These are phyloP conservation scores for Mus minutoides DNA, from an alignment of 2,797 vertebrate species.

Conservation along the genomic window DNA sequence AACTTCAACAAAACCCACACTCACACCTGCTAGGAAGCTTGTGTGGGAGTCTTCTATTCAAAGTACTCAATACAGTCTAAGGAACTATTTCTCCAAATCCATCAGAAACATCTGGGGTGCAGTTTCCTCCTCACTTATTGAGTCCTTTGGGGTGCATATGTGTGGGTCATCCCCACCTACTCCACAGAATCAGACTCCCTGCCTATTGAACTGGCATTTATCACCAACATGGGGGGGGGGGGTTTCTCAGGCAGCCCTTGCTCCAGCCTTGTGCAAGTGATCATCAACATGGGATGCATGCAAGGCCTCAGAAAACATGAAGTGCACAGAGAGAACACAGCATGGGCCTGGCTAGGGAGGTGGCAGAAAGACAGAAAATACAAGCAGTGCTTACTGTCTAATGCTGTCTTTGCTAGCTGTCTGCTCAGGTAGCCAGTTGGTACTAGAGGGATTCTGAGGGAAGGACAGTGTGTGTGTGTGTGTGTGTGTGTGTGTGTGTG, in stretches of 20 bases:
- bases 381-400: neutral
- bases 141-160: neutral
- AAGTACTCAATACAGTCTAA: constrained; percentile 44
- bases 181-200: neutral
- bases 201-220: neutral
- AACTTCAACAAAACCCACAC: neutral
- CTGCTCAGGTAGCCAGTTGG: neutral
- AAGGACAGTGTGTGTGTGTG: neutral
- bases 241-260: neutral
- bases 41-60: constrained; percentile 33
- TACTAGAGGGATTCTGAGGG: neutral
- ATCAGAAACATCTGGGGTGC: neutral
- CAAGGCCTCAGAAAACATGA: rapidly evolving
- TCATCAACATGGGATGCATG: neutral
- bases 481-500: neutral
- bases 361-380: neutral
- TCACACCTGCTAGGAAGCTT: constrained; percentile 60
- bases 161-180: neutral
- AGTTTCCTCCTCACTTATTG: neutral
- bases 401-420: neutral
- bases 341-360: neutral
- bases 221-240: neutral
- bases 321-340: neutral
- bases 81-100: constrained; percentile 22
- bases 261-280: neutral